These are phyloP conservation scores for Epizoanthus scotinus DNA, from an alignment of 92 coral and sea anemone genomes.

Conservation along the genomic window DNA sequence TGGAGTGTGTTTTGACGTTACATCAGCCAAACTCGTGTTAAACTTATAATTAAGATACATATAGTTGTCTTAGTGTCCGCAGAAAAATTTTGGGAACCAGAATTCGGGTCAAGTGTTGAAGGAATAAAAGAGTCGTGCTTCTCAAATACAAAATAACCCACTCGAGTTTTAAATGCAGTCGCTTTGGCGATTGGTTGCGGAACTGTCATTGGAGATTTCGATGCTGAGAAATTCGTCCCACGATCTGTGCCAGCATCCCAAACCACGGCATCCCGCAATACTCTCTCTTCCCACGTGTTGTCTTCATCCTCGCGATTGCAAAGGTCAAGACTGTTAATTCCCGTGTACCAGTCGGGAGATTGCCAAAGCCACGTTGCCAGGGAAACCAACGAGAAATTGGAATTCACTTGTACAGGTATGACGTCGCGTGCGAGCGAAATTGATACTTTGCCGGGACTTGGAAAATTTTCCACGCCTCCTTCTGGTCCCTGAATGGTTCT, in stretches of 20 bases:
- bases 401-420: background rate
- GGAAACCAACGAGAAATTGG: slow-evolving; percentile 14
- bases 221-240: background rate
- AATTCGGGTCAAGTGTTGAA: background rate
- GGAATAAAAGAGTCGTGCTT: background rate
- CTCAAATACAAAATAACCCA: slow-evolving; percentile 1
- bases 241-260: slow-evolving; percentile 13
- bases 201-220: background rate
- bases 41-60: background rate
- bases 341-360: slow-evolving; percentile 13
- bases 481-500: no score
- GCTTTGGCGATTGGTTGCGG: background rate
- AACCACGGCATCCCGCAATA: background rate
- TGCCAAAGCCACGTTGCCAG: slow-evolving; percentile 10
- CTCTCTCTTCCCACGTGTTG: background rate
- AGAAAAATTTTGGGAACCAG: background rate
- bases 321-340: background rate
- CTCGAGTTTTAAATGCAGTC: background rate
- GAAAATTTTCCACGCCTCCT: background rate
- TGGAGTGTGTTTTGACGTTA: background rate
- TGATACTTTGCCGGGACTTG: slow-evolving; percentile 3
- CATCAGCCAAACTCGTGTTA: background rate
- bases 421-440: background rate
- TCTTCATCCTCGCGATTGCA: background rate
- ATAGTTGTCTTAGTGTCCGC: background rate